Evolutionary conservation across 2,888 invertebrate genomes (phyloP), one percentile per base, ranked within the genome.

Genomic region (Lutraria lutraria): DNA sequence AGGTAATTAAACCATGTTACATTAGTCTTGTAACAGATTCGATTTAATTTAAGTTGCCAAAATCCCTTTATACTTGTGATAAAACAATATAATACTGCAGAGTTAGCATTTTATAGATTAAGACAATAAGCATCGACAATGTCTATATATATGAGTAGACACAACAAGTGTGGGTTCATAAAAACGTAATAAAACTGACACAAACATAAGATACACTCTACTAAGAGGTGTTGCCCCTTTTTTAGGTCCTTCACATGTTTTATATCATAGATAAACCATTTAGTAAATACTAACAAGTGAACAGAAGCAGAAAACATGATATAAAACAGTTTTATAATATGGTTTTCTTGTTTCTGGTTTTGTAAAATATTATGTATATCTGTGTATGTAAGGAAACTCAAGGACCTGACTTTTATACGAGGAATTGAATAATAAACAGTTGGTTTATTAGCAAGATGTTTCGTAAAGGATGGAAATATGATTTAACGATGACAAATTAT

Each of bases 111-210:
- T 8, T 43, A 4, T 60, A 21, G 16, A n/a, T 60, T 19, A 21
- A 60, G 60, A 60, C 21, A n/a, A 60, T 19, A 60, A 60, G 8
- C 21, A 15, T n/a, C 19, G 19, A n/a, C 60, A 19, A n/a, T 60
- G 60, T 60, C 60, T n/a, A 21, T 68, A 8, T 68, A 68, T 68
- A n/a, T 68, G 25, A 68, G 25, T 25, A 25, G 63, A 25, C 29
- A 76, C 76, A 34, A 34, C 76, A 16, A 76, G 76, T 34, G 34
- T 34, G 34, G 29, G 19, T 76, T 31, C 76, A 76, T 76, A 76
- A 72, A 72, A 72, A 72, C 16, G 72, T 25, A 31, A 76, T 76
- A 2, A 76, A 76, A 76, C 76, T 31, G 76, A 76, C 76, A 25
- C 34, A 15, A 19, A 34, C 25, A 76, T 68, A 76, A 13, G 15